Conservation (phyloP, 2,113 vertebrate species). For the Syngnathus floridae region DNA sequence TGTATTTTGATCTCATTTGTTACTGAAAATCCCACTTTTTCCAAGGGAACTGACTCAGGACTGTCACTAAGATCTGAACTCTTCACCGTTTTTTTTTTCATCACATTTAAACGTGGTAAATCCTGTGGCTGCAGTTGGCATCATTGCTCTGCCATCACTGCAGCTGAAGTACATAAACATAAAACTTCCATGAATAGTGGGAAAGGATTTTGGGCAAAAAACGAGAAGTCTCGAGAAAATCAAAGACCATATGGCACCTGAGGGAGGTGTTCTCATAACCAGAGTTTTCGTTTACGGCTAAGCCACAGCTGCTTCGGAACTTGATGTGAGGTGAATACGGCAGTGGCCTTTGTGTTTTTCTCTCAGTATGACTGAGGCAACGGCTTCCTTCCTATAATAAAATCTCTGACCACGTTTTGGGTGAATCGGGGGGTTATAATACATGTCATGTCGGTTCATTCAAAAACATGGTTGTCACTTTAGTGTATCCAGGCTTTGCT, state of each 20-base stretch:
- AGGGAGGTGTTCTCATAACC: conserved; percentile 50
- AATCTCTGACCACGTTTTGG: not conserved
- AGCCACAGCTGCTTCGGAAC: conserved; percentile 38
- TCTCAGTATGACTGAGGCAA: conserved; percentile 26
- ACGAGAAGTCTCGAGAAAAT: conserved; percentile 48
- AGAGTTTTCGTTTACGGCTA: conserved; percentile 51
- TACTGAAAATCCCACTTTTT: conserved; percentile 52
- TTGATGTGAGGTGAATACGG: conserved; percentile 35
- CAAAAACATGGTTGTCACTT: not conserved
- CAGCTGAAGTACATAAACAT: conserved; percentile 39
- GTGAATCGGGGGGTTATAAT: not conserved
- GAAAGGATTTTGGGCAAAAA: conserved; percentile 46
- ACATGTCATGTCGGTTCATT: not conserved
- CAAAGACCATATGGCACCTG: conserved; percentile 51
- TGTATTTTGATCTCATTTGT: conserved; percentile 61
- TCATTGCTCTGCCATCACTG: conserved; percentile 33
- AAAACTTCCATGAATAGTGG: conserved; percentile 42
- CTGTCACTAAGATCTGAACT: conserved; percentile 40
- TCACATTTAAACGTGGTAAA: conserved; percentile 32
- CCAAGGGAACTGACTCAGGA: conserved; percentile 29
- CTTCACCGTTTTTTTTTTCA: conserved; percentile 27
- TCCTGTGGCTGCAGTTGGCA: conserved; percentile 47
- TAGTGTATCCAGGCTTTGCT: not conserved
- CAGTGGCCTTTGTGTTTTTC: conserved; percentile 25
- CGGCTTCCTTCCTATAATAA: conserved; percentile 16